Evolutionary conservation across 2,888 invertebrate species (phyloP).

Genomic region (Plusia festucae): DNA sequence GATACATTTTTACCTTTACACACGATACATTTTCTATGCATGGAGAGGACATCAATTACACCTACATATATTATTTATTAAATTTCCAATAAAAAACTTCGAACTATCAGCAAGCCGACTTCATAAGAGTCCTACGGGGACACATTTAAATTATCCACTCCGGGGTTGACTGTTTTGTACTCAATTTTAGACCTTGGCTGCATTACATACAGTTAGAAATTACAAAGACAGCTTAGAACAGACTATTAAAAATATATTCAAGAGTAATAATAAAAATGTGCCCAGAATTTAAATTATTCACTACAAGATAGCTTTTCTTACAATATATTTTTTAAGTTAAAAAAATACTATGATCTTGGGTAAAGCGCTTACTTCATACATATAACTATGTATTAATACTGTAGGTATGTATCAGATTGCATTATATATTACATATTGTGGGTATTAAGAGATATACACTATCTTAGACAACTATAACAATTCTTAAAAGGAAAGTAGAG

Average conservation of each 20-base stretch:
- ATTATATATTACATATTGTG: conserved; percentile 45
- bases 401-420: conserved; percentile 65
- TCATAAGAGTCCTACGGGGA: conserved; percentile 50
- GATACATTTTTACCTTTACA: conserved; percentile 25
- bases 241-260: conserved; percentile 35
- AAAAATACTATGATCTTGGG: conserved; percentile 80
- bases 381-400: conserved; percentile 73
- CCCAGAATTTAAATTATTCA: conserved; percentile 49
- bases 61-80: conserved; percentile 31
- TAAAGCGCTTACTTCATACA: conserved; percentile 72
- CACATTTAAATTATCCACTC: conserved; percentile 66
- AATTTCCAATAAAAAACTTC: conserved; percentile 41
- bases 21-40: conserved; percentile 36
- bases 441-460: conserved; percentile 44
- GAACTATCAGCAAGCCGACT: conserved; percentile 59
- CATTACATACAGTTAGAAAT: conserved; percentile 37
- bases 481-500: conserved; percentile 18
- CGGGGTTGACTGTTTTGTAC: conserved; percentile 69
- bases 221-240: conserved; percentile 26
- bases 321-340: conserved; percentile 65
- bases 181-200: conserved; percentile 68
- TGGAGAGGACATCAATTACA: conserved; percentile 42
- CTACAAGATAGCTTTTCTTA: conserved; percentile 44
- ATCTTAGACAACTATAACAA: conserved; percentile 31
- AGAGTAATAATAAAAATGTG: conserved; percentile 60